A percentile compares a stretch with the other conserved stretches of the same genome.
These are phyloP conservation scores for Equus quagga DNA, from an alignment of 2,113 vertebrate genomes.

Conservation along the genomic window DNA sequence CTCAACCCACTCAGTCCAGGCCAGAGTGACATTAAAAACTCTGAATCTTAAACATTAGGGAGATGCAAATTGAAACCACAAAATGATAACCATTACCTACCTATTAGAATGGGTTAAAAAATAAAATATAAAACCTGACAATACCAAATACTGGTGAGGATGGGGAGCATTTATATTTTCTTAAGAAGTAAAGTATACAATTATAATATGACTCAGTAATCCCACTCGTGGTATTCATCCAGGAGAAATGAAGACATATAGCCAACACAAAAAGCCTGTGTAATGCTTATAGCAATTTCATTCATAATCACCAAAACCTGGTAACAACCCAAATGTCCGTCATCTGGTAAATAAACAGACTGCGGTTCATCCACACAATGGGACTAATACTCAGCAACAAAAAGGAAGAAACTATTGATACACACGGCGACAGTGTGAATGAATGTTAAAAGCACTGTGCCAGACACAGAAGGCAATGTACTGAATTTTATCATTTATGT, in stretches of 20 bases:
- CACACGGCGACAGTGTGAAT: not conserved
- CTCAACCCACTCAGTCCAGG: not conserved
- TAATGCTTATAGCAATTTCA: not conserved
- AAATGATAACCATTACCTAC: not conserved
- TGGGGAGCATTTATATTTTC: not conserved
- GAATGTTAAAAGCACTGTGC: not conserved
- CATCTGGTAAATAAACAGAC: not conserved
- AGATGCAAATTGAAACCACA: not conserved
- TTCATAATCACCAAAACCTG: not conserved
- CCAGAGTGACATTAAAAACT: conserved; percentile 7
- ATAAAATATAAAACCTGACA: not conserved
- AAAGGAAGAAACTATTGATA: not conserved
- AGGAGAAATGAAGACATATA: not conserved
- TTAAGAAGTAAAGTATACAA: not conserved
- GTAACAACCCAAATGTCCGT: conserved; percentile 14
- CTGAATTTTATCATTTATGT: not conserved
- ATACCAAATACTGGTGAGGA: not conserved
- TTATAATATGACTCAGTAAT: not conserved
- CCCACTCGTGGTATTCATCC: not conserved
- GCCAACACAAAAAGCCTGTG: not conserved
- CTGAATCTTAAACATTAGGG: not conserved
- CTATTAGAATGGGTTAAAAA: not conserved
- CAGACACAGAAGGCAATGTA: not conserved
- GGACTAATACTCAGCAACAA: not conserved
- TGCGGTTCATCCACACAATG: not conserved